Evolutionary conservation across 2,888 invertebrate genomes (phyloP).

Genomic region (Podotricha telesiphe): DNA sequence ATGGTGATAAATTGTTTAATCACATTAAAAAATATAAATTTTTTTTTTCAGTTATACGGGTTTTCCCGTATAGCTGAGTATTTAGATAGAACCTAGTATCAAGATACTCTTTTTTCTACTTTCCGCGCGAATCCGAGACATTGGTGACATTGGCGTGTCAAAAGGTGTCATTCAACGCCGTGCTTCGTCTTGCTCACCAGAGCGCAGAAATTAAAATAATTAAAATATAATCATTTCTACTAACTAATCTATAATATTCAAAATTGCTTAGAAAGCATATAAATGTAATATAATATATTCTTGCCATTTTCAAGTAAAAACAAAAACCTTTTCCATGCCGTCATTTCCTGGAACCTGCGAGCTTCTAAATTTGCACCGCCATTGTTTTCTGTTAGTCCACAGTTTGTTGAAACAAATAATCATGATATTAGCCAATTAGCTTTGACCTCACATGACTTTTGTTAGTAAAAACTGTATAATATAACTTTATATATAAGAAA

Average conservation of each 20-base stretch:
- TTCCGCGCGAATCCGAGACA: no score
- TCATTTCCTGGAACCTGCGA: constrained; percentile 33
- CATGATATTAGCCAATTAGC: constrained; percentile 19
- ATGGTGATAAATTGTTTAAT: no score
- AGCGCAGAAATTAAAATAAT: no score
- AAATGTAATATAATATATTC: background rate
- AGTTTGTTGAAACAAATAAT: constrained; percentile 25
- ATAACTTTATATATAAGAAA: constrained; percentile 1
- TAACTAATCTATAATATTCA: background rate
- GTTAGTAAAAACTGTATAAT: constrained; percentile 2
- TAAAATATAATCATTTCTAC: no score
- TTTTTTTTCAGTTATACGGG: no score
- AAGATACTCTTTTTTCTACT: no score
- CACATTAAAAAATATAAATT: no score
- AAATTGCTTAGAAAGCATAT: background rate
- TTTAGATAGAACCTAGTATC: no score
- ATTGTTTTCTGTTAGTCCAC: constrained; percentile 25
- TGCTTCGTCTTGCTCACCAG: background rate
- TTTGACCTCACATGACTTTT: constrained; percentile 22
- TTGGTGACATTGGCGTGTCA: no score
- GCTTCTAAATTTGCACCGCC: constrained; percentile 34
- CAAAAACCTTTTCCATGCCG: constrained; percentile 18
- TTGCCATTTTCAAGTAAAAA: constrained; percentile 2
- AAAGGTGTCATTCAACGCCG: background rate
- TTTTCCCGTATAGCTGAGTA: no score